Conservation (phyloP, 2,113 vertebrate species). For the Electrona antarctica region DNA sequence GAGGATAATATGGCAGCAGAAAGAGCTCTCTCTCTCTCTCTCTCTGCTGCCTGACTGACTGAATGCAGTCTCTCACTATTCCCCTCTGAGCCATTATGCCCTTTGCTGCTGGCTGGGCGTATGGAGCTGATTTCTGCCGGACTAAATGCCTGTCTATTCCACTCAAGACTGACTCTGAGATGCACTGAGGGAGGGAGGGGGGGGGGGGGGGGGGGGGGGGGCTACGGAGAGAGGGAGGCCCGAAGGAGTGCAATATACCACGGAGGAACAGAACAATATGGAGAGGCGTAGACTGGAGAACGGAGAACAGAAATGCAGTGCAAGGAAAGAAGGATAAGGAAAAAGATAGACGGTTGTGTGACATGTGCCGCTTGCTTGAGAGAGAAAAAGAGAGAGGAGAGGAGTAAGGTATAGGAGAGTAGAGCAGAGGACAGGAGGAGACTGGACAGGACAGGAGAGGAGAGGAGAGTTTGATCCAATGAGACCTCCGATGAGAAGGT, state of each 20-base stretch:
- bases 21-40: neutral
- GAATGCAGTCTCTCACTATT: slow-evolving; percentile 16
- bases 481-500: slow-evolving; percentile 10
- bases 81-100: slow-evolving; percentile 35
- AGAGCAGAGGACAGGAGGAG: neutral
- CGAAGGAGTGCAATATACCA: neutral
- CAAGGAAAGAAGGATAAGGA: too few species aligned
- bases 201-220: neutral
- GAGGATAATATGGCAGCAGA: slow-evolving; percentile 10
- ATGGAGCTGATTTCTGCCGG: slow-evolving; percentile 49
- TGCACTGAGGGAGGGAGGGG: slow-evolving; percentile 16
- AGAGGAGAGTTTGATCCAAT: neutral
- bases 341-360: too few species aligned
- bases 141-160: slow-evolving; percentile 63
- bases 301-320: neutral
- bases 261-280: neutral
- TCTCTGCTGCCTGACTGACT: neutral
- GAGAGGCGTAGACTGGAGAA: neutral
- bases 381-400: neutral
- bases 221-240: neutral
- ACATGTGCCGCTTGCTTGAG: too few species aligned
- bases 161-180: slow-evolving; percentile 31
- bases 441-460: too few species aligned
- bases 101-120: slow-evolving; percentile 19
- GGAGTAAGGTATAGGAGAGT: neutral